Percentiles rank a stretch among this genome's conserved stretches.
phyloP scores from a whole-genome alignment of 2,113 vertebrate genomes.

The Sapayoa aenigma region DNA sequence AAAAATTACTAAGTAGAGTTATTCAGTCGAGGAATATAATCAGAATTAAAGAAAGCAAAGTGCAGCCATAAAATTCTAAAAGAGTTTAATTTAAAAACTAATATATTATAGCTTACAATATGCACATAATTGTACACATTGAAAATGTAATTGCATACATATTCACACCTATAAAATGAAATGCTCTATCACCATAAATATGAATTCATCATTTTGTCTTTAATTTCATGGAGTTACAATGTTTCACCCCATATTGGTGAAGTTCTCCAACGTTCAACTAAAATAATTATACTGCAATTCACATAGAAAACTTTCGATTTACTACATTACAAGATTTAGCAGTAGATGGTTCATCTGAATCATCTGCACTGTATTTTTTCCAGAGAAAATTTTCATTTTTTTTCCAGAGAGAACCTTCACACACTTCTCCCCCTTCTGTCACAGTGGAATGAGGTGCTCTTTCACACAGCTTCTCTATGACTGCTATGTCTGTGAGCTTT shows the following conservation, averaged over 20 bases:
- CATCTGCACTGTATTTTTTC: constrained; percentile 73
- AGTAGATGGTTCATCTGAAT: constrained; percentile 1
- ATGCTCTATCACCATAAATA: background rate
- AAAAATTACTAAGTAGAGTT: background rate
- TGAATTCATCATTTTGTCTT: background rate
- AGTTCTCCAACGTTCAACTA: background rate
- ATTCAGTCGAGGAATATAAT: background rate
- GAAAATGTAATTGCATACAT: background rate
- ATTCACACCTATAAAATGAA: background rate
- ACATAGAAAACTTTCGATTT: background rate
- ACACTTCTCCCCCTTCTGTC: constrained; percentile 37
- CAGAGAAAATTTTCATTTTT: constrained; percentile 92
- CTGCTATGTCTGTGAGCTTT: constrained; percentile 83
- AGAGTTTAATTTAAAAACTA: constrained; percentile 15
- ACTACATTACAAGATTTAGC: background rate
- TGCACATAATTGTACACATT: background rate
- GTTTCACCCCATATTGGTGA: background rate
- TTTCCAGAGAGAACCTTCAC: constrained; percentile 83
- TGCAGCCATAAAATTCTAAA: background rate
- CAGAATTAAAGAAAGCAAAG: background rate
- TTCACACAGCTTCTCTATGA: constrained; percentile 84
- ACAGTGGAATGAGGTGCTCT: constrained; percentile 35
- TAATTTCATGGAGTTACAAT: background rate
- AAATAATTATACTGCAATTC: background rate
- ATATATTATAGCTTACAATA: background rate